These are phyloP conservation scores for Macroglossus sobrinus DNA, from an alignment of 2,113 vertebrate genomes.

Conservation along the genomic window DNA sequence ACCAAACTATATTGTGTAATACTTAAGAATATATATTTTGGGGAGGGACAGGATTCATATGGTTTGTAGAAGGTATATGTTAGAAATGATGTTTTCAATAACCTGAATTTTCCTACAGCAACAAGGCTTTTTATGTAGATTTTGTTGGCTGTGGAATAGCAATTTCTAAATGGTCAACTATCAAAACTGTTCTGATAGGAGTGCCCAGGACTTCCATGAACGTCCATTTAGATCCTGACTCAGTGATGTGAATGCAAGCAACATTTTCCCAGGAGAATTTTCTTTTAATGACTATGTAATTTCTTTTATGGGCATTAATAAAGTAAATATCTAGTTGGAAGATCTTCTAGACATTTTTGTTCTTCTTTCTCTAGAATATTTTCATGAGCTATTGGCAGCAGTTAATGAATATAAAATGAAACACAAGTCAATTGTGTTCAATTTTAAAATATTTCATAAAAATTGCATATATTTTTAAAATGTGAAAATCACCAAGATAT, in stretches of 20 bases:
- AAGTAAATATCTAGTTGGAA: not conserved
- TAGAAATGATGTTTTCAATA: not conserved
- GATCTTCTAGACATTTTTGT: not conserved
- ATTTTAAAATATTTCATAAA: not conserved
- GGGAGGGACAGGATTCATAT: not conserved
- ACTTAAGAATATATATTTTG: not conserved
- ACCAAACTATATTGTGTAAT: not conserved
- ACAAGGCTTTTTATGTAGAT: accelerated
- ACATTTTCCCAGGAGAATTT: not conserved
- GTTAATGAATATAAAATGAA: not conserved
- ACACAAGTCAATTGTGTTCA: not conserved
- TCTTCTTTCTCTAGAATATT: not conserved
- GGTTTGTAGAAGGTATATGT: not conserved
- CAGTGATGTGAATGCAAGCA: not conserved
- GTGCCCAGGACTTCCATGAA: no score
- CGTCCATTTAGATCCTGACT: not conserved
- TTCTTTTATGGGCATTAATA: not conserved
- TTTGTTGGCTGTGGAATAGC: not conserved
- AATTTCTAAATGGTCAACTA: not conserved
- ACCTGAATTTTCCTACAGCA: not conserved
- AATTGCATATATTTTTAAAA: not conserved
- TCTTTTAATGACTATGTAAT: not conserved
- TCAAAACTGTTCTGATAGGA: not conserved
- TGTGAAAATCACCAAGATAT: not conserved
- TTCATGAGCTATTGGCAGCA: not conserved